A percentile compares a stretch with the other conserved stretches of the same genome.
phyloP scores from a whole-genome alignment of 1,140 invertebrate species.

The Musca domestica region DNA sequence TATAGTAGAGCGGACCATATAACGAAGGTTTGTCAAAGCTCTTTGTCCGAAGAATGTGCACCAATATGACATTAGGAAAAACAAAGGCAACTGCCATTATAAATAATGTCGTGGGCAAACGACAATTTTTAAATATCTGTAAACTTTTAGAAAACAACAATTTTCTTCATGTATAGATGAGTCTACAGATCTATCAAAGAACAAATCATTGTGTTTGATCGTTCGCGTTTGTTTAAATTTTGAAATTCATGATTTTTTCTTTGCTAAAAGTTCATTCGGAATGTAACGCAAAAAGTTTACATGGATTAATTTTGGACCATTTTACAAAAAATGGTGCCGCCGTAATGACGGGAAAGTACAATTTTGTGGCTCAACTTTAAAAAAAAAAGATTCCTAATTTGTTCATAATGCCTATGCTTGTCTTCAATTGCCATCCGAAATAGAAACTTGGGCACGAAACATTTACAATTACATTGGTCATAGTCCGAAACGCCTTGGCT shows the following conservation, averaged over 20 bases:
- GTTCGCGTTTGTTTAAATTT: not conserved
- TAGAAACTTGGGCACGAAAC: not conserved
- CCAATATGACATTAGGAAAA: not conserved
- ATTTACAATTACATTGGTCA: not conserved
- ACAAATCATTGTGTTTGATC: not conserved
- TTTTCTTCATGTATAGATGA: too few relatives aligned
- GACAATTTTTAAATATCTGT: not conserved
- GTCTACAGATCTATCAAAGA: not conserved
- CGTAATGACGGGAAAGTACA: not conserved
- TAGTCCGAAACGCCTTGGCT: not conserved
- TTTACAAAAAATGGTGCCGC: not conserved
- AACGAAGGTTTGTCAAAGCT: too few relatives aligned
- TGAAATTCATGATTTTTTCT: not conserved
- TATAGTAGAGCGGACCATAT: not conserved
- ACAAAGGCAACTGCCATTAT: conserved; percentile 3
- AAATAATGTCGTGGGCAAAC: not conserved
- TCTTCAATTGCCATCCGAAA: not conserved
- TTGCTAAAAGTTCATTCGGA: not conserved
- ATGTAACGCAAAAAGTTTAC: not conserved
- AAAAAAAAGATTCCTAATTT: conserved; percentile 15
- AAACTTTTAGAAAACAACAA: not conserved
- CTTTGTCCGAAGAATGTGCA: not conserved
- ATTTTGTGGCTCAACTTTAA: not conserved
- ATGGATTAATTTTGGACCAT: not conserved
- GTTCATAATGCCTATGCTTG: conserved; percentile 6